Evolutionary conservation across 2,888 invertebrate genomes (phyloP), one percentile per base, ranked within the genome.

Genomic region (Lacanobia wlatinum): DNA sequence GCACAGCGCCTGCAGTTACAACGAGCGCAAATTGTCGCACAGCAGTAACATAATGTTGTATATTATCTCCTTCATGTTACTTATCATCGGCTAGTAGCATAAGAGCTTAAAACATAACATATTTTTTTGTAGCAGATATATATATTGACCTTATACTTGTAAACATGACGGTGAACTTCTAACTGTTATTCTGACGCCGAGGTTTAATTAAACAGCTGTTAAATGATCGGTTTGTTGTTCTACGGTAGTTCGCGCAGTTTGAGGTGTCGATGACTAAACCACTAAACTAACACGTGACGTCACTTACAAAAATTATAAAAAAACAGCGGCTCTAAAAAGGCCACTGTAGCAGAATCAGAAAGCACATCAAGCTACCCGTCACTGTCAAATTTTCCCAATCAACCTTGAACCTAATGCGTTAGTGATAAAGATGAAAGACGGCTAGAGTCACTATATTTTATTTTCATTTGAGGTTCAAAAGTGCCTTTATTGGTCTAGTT

Each of bases 121-220:
- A 2, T 28, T 28, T 28, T 28, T 28, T 34, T 5, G 34, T 34
- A 14, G 43, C 6, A 38, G 38, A 7, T 43, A 14, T 5, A 12
- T 7, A 18, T 28, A 48, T 40, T 2, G 9, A 48, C 9, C 16
- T 9, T 10, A 56, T 8, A 52, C 40, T 4, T 18, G 38, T 38
- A 43, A 50, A 56, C 38, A 28, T 28, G 14, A 12, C 6, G 12
- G 16, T 18, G 16, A 14, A n/a, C 23, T 7, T 12, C 12, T 53
- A 65, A 21, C 21, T 70, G 40, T 28, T 53, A 21, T 18, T 58
- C 14, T 59, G 73, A 69, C 62, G 68, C 69, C 12, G 14, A 23
- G 18, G 12, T 63, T 70, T 74, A 70, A 70, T 74, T 67, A 43
- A 50, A 72, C 70, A 79, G 53, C 53, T 75, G 76, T 43, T 46